These are phyloP conservation scores for Caenorhabditis sp. DNA, from an alignment of 2,888 invertebrate genomes.

Conservation along the genomic window DNA sequence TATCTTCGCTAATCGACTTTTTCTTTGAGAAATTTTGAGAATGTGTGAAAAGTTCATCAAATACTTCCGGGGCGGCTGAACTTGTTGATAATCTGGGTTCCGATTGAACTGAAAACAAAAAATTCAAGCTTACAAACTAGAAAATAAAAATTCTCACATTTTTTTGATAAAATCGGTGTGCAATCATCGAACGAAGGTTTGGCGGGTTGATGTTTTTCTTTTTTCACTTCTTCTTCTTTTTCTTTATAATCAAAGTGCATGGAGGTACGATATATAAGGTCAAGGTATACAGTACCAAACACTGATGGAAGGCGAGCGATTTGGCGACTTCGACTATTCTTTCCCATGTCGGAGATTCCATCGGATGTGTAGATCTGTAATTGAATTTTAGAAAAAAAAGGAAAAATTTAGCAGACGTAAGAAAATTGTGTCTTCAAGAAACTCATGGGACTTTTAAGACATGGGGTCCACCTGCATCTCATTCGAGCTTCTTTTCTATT, in stretches of 20 bases:
- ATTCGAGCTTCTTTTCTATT: too few species aligned
- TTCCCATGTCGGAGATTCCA: slow-evolving; percentile 76
- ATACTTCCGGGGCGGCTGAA: background rate
- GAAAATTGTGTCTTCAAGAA: too few species aligned
- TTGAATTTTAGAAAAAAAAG: too few species aligned
- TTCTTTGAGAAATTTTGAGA: slow-evolving; percentile 1
- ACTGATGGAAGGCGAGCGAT: slow-evolving; percentile 88
- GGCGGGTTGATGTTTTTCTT: background rate
- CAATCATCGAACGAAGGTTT: slow-evolving; percentile 5
- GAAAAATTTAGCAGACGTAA: too few species aligned
- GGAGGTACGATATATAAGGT: slow-evolving; percentile 66
- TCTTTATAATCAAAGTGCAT: slow-evolving; percentile 39
- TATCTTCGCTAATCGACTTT: slow-evolving; percentile 17
- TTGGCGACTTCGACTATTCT: slow-evolving; percentile 82
- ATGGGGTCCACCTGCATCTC: too few species aligned
- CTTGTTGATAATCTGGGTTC: slow-evolving; percentile 18
- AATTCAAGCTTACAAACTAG: slow-evolving; percentile 23
- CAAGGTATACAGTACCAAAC: slow-evolving; percentile 83
- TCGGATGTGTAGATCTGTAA: slow-evolving; percentile 75
- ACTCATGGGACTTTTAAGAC: too few species aligned
- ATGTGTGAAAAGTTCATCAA: too few species aligned
- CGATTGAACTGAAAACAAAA: slow-evolving; percentile 23
- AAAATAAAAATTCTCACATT: slow-evolving; percentile 2
- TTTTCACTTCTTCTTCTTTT: background rate
- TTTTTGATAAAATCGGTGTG: slow-evolving; percentile 7